Evolutionary conservation across 2,113 vertebrate species (phyloP), one percentile per base, ranked within the genome.

Genomic region (Rhinoptilus africanus): DNA sequence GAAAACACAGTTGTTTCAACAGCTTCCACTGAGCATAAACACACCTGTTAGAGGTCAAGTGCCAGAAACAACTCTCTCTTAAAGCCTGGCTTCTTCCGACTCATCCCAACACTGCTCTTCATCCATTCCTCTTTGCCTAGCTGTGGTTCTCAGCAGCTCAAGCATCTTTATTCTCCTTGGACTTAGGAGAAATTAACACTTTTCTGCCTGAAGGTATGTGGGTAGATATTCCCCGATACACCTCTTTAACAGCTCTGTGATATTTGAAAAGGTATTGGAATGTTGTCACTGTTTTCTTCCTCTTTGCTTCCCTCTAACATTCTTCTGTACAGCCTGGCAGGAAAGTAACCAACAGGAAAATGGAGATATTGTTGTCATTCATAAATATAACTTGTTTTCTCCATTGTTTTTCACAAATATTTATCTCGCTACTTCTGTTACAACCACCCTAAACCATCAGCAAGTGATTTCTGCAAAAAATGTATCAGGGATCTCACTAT

Each of bases 151-250:
- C 81, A 85, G 71, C 74, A 81, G 26, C 26, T 88, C 76, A 81
- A 81, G 45, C 74, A 47, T 66, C 45, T 91, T 80, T 94, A 72
- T 92, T 91, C 91, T 93, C 51, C 37, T 32, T 35, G 66, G 86
- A 59, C 23, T 57, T 41, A 34, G 37, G 57, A 92, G 50, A 91
- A 96, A 76, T 95, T 96, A 96, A 82, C 63, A 39, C 74, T 95
- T 0, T 0, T 62, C 51, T 84, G 51, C 69, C 80, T 79, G 80
- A 62, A 94, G 48, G 66, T 81, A 47, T 11, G 18, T 53, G 60
- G 35, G 9, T 60, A 83, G 73, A 51, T 78, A 64, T 75, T 89
- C 18, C 66, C 39, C 0, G 0, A n/a, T 24, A 32, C 6, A 45
- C 35, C 60, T 30, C 76, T 84, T 72, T 62, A 94, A 81, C 47